Percentiles rank a stretch among this genome's conserved stretches.
phyloP scores from a whole-genome alignment of 1,140 invertebrate species.

The Aphelinus atriplicis region DNA sequence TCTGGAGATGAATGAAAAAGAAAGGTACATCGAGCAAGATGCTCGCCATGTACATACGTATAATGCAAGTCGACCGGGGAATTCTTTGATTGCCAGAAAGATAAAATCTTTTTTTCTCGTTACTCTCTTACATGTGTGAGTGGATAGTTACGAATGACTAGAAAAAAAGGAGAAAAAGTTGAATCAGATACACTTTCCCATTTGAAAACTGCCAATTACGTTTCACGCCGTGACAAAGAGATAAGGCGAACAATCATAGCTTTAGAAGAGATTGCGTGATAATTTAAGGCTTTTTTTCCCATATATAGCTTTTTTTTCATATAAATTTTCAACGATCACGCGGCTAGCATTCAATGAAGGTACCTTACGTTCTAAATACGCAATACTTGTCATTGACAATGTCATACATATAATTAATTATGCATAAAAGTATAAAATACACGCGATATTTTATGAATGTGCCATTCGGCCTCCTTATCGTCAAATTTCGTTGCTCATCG shows the following conservation, averaged over 20 bases:
- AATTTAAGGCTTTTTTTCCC: constrained; percentile 28
- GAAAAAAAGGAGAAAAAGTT: constrained; percentile 6
- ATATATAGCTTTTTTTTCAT: background rate
- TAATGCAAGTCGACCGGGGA: too few relatives aligned
- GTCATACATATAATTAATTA: constrained; percentile 7
- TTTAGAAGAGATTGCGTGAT: constrained; percentile 11
- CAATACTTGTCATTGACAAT: constrained; percentile 1
- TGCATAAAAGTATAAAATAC: constrained; percentile 28
- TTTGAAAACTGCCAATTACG: background rate
- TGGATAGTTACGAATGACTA: constrained; percentile 8
- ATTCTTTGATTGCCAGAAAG: too few relatives aligned
- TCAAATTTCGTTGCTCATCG: constrained; percentile 17
- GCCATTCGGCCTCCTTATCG: constrained; percentile 3
- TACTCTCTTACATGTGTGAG: too few relatives aligned
- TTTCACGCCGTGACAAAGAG: constrained; percentile 19
- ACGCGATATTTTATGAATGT: constrained; percentile 9
- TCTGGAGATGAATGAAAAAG: too few relatives aligned
- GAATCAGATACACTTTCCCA: background rate
- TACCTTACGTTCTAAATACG: constrained; percentile 23
- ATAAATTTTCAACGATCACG: constrained; percentile 18
- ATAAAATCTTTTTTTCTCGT: too few relatives aligned
- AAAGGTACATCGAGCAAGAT: too few relatives aligned
- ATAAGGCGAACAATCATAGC: constrained; percentile 25
- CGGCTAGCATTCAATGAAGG: constrained; percentile 8
- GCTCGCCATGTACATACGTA: too few relatives aligned